Evolutionary conservation across 2,113 vertebrate species (phyloP).

Genomic region (Passer montanus): DNA sequence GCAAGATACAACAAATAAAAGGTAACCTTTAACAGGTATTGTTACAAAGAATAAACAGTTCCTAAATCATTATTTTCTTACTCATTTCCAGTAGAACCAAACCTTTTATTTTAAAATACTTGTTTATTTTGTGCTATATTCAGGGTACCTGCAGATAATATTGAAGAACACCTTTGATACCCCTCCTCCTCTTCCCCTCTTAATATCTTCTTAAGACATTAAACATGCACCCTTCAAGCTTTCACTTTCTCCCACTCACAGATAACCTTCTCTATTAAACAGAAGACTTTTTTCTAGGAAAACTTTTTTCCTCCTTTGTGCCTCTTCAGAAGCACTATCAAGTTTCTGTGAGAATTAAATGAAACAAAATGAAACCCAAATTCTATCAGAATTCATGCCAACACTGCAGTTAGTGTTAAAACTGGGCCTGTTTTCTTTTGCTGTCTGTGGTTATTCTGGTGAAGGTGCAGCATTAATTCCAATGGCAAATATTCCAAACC

Average conservation of each 20-base stretch:
- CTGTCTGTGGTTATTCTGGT: background rate
- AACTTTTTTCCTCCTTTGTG: background rate
- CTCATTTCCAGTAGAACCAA: background rate
- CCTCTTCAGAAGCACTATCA: background rate
- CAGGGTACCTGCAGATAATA: background rate
- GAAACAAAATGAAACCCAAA: background rate
- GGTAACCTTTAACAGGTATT: background rate
- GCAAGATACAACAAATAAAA: background rate
- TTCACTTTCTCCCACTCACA: background rate
- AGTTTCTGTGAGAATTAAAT: background rate
- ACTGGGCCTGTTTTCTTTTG: background rate
- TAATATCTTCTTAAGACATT: no score
- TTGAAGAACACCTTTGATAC: background rate
- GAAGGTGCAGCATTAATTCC: background rate
- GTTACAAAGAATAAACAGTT: background rate
- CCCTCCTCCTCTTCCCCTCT: background rate
- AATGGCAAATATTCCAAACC: background rate
- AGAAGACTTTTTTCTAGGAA: background rate
- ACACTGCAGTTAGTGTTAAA: background rate
- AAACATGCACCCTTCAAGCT: background rate
- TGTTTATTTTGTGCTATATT: background rate
- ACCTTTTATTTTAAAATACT: background rate
- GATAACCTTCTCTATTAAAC: background rate
- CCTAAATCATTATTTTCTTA: background rate
- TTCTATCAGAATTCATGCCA: background rate